Conservation (phyloP, 2,113 vertebrate species). For the Sclerurus mexicanus region DNA sequence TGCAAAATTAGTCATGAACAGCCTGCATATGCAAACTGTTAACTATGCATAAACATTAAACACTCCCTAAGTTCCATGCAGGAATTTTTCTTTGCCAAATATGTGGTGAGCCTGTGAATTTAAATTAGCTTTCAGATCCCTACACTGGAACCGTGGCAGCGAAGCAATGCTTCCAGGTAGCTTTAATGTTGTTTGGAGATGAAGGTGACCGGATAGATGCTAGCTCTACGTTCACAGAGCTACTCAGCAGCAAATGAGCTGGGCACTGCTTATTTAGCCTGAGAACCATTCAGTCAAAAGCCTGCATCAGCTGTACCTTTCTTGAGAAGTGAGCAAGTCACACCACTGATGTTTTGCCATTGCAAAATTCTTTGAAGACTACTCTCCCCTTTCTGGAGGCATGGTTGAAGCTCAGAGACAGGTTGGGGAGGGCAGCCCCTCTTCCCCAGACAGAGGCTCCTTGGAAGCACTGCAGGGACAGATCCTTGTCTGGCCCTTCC, state of each 20-base stretch:
- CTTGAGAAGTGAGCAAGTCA: not conserved
- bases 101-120: not conserved
- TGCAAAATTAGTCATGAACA: constrained; percentile 10
- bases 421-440: not conserved
- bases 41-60: constrained; percentile 6
- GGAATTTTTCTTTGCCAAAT: constrained; percentile 32
- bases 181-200: not conserved
- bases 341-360: accelerated
- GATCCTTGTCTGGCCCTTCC: not conserved
- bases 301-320: not conserved
- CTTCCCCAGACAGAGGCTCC: not conserved
- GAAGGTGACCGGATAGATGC: not conserved
- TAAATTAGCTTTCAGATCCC: not conserved
- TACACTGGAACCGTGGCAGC: not conserved
- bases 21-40: not conserved
- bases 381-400: not conserved
- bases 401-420: not conserved
- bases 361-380: not conserved
- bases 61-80: not conserved
- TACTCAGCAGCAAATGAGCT: not conserved
- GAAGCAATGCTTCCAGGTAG: not conserved
- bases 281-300: not conserved
- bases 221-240: not conserved
- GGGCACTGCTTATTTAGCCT: accelerated
- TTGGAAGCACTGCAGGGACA: accelerated